Evolutionary conservation across 2,888 invertebrate species (phyloP).

Genomic region (Phaonia tiefii): DNA sequence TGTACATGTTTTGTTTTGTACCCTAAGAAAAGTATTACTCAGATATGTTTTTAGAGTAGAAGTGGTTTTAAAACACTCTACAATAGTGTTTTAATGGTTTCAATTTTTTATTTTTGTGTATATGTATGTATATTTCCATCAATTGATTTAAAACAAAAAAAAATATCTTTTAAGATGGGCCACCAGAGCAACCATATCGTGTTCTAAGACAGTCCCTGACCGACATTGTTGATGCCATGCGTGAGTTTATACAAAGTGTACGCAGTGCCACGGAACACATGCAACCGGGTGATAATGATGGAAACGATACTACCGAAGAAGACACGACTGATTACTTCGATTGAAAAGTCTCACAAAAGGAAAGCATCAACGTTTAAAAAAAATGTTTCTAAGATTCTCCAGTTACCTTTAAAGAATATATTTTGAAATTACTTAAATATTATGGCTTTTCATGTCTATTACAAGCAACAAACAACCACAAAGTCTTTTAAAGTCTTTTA

Average conservation of each 20-base stretch:
- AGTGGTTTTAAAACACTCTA: too few species aligned
- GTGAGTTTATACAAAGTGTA: conserved; percentile 86
- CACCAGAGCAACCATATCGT: conserved; percentile 77
- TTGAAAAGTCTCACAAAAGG: conserved; percentile 65
- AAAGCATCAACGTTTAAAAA: background rate
- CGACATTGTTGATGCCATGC: conserved; percentile 86
- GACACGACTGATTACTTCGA: conserved; percentile 81
- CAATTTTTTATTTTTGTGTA: too few species aligned
- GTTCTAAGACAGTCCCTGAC: conserved; percentile 84
- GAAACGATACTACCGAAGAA: conserved; percentile 81
- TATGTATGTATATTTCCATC: too few species aligned
- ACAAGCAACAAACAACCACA: background rate
- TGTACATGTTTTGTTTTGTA: background rate
- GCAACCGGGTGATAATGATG: conserved; percentile 77
- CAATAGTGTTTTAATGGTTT: too few species aligned
- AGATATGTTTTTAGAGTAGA: too few species aligned
- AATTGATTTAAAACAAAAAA: too few species aligned
- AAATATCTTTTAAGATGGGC: too few species aligned
- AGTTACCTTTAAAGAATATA: background rate
- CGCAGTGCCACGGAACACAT: conserved; percentile 83
- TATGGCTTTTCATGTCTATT: conserved; percentile 56
- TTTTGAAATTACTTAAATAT: conserved; percentile 19
- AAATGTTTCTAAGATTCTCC: conserved; percentile 26
- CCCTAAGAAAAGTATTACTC: too few species aligned
- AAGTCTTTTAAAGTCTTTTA: conserved; percentile 41